Conservation (phyloP, 1,140 invertebrate species). For the Copidosoma floridanum region DNA sequence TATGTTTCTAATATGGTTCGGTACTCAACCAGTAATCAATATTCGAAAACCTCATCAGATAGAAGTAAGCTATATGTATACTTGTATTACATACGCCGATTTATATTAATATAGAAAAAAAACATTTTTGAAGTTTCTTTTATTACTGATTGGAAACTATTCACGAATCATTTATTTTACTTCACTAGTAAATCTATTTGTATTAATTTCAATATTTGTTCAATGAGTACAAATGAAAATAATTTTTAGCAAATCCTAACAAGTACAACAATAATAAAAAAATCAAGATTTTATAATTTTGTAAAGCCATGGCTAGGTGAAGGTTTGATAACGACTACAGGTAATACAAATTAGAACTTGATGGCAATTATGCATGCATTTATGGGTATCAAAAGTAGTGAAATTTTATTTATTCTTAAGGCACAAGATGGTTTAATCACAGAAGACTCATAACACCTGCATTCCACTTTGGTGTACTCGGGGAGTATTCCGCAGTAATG, state of each 20-base stretch:
- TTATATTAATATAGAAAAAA: background rate
- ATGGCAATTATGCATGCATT: too few species aligned
- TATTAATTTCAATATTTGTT: too few species aligned
- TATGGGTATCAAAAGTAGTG: too few species aligned
- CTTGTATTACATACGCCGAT: too few species aligned
- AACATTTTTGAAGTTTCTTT: too few species aligned
- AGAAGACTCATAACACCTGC: conserved; percentile 81
- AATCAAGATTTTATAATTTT: conserved; percentile 65
- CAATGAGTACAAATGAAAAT: too few species aligned
- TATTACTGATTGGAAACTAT: background rate
- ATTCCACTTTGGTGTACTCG: conserved; percentile 84
- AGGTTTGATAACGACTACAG: conserved; percentile 66
- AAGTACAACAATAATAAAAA: conserved; percentile 60
- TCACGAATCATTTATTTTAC: background rate
- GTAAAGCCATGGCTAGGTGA: conserved; percentile 68
- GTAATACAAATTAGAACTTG: too few species aligned
- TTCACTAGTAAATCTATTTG: too few species aligned
- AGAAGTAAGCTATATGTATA: too few species aligned
- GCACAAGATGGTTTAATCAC: conserved; percentile 75
- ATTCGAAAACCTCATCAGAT: conserved; percentile 40
- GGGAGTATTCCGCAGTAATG: conserved; percentile 74
- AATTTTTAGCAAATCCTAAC: conserved; percentile 38
- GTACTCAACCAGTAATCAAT: conserved; percentile 26
- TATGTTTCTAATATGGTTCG: conserved; percentile 37
- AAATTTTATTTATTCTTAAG: conserved; percentile 47